Conservation (phyloP, 2,113 vertebrate species). For the Xenopus tropicalis region DNA sequence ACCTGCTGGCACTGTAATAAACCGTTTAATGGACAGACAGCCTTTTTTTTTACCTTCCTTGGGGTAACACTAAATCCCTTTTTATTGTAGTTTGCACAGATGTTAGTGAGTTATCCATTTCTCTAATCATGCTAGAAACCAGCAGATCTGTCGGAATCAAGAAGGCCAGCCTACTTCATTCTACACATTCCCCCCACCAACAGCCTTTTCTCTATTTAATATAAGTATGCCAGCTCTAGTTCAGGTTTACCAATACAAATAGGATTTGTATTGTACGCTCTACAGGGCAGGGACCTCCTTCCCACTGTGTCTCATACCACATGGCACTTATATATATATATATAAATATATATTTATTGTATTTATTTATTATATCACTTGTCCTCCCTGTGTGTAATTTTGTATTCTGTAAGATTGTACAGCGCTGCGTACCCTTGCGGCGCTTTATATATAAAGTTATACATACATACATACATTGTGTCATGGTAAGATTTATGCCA, state of each 20-base stretch:
- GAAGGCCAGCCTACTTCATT: slow-evolving; percentile 75
- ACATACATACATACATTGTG: no score
- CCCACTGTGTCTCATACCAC: no score
- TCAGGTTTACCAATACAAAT: slow-evolving; percentile 95
- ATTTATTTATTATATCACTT: no score
- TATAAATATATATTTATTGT: no score
- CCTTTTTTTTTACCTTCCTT: slow-evolving; percentile 88
- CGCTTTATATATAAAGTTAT: no score
- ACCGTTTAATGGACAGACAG: slow-evolving; percentile 99
- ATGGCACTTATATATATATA: no score
- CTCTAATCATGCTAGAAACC: slow-evolving; percentile 91
- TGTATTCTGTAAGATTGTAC: no score
- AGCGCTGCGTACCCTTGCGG: no score
- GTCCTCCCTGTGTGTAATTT: no score
- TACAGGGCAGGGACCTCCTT: no score
- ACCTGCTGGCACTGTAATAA: slow-evolving; percentile 99
- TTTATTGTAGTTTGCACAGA: slow-evolving; percentile 98
- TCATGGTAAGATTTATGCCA: slow-evolving; percentile 84
- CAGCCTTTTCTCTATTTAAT: slow-evolving; percentile 65
- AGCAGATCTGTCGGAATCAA: slow-evolving; percentile 87
- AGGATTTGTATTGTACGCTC: no score
- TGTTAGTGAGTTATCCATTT: slow-evolving; percentile 98
- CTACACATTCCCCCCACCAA: slow-evolving; percentile 55
- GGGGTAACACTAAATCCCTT: slow-evolving; percentile 97
- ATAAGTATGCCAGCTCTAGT: slow-evolving; percentile 79